These are phyloP conservation scores for Australoheros facetus DNA, from an alignment of 2,797 vertebrate species.

Conservation along the genomic window DNA sequence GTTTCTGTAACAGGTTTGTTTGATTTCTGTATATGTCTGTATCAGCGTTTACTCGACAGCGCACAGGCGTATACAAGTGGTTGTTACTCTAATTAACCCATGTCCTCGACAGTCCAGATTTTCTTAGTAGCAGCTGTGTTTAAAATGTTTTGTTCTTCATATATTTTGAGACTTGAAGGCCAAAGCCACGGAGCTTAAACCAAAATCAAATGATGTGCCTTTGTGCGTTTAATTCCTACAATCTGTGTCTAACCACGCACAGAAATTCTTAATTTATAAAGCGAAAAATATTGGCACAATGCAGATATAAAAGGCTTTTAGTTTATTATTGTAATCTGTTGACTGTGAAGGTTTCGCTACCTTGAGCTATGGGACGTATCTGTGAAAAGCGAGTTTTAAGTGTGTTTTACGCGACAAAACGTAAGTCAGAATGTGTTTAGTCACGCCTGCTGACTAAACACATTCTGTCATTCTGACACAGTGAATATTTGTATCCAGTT, in stretches of 20 bases:
- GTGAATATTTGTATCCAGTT: background rate
- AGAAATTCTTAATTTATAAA: background rate
- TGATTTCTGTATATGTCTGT: background rate
- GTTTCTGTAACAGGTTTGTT: background rate
- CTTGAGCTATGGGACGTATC: background rate
- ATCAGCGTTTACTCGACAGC: background rate
- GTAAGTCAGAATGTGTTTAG: background rate
- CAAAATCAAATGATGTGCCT: background rate
- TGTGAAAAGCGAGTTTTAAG: background rate
- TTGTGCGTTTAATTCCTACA: background rate
- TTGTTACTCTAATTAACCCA: background rate
- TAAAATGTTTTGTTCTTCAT: background rate
- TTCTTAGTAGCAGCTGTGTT: background rate
- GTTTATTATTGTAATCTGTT: background rate
- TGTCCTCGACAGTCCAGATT: background rate
- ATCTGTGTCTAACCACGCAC: background rate
- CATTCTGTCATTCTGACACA: too few species aligned
- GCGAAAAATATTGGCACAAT: background rate
- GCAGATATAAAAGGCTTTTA: background rate
- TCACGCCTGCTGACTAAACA: background rate
- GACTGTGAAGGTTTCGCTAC: background rate
- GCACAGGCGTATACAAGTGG: background rate
- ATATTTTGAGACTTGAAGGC: background rate
- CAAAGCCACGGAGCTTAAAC: background rate
- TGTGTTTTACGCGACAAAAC: background rate